These are phyloP conservation scores for Antennarius striatus DNA, from an alignment of 2,113 vertebrate genomes.

Conservation along the genomic window DNA sequence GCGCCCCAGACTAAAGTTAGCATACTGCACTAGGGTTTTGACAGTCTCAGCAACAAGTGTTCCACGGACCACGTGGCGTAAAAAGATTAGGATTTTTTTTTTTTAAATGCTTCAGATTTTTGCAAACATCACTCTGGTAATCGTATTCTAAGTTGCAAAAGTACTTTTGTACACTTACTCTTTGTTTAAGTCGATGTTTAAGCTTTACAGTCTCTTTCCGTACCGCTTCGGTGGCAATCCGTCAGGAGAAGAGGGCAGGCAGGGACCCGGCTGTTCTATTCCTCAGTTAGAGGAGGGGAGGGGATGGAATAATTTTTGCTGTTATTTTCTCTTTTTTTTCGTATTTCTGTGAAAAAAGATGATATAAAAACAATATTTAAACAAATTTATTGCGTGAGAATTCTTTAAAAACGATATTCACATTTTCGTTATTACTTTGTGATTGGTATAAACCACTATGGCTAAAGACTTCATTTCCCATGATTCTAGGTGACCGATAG, in stretches of 20 bases:
- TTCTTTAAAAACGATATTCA: too few relatives aligned
- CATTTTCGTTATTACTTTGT: not conserved
- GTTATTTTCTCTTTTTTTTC: fast-evolving
- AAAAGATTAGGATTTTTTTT: not conserved
- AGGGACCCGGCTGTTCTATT: slow-evolving; percentile 20
- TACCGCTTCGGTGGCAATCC: slow-evolving; percentile 62
- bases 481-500: not conserved
- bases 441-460: slow-evolving; percentile 57
- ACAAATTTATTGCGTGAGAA: too few relatives aligned
- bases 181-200: slow-evolving; percentile 64
- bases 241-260: slow-evolving; percentile 58
- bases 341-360: fast-evolving
- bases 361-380: fast-evolving
- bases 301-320: too few relatives aligned
- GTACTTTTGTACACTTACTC: slow-evolving; percentile 51
- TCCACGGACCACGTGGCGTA: slow-evolving; percentile 67
- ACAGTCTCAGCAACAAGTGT: slow-evolving; percentile 49
- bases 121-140: not conserved
- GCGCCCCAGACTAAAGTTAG: not conserved
- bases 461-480: slow-evolving; percentile 58
- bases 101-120: not conserved
- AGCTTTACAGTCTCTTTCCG: not conserved
- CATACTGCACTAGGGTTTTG: slow-evolving; percentile 24
- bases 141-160: not conserved
- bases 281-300: slow-evolving; percentile 14